Conservation (phyloP, 2,797 vertebrate genomes). For the Lepus oiostolus region DNA sequence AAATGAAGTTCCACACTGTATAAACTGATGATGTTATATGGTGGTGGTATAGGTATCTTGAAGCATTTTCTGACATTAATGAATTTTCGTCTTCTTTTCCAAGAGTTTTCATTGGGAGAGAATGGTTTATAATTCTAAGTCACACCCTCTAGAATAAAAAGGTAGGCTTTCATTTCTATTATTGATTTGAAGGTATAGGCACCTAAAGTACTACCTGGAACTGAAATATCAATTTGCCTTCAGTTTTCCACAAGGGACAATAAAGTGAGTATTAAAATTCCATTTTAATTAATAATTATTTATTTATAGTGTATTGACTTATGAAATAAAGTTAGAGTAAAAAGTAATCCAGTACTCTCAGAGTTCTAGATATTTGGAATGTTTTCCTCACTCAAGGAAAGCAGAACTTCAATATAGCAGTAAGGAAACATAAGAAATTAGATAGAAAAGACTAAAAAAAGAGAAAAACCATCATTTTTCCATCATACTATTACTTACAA, state of each 20-base stretch:
- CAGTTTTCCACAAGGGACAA: background rate
- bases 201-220: background rate
- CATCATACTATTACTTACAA: background rate
- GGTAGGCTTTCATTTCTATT: background rate
- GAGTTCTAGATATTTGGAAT: background rate
- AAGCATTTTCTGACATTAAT: background rate
- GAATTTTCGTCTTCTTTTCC: background rate
- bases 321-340: background rate
- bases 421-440: background rate
- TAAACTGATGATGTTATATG: background rate
- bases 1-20: background rate
- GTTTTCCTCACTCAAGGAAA: background rate
- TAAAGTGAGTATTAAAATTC: background rate
- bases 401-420: background rate
- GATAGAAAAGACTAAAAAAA: background rate
- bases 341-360: background rate
- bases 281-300: background rate
- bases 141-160: background rate
- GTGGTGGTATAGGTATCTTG: background rate
- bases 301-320: background rate
- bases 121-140: background rate
- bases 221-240: background rate
- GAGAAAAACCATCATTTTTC: background rate
- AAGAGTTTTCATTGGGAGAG: background rate
- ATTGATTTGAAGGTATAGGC: background rate